Evolutionary conservation across 1,140 invertebrate genomes (phyloP).

Genomic region (Carposina sasakii): DNA sequence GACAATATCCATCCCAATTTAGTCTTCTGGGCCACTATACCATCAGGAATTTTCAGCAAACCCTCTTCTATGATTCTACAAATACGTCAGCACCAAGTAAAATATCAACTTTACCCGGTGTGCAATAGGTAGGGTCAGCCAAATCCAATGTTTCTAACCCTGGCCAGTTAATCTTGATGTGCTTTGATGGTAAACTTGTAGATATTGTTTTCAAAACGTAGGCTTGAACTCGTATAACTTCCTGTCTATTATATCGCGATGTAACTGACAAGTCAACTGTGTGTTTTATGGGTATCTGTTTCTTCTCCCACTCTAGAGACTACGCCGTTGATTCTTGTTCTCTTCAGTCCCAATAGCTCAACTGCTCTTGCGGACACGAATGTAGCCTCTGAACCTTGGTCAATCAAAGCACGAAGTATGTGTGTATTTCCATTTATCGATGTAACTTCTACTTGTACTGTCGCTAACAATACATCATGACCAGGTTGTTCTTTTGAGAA

Average conservation of each 20-base stretch:
- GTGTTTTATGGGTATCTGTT: conserved; percentile 17
- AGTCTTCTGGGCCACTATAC: conserved; percentile 27
- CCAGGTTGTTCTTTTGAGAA: conserved; percentile 18
- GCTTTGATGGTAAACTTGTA: conserved; percentile 20
- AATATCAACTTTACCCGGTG: conserved; percentile 23
- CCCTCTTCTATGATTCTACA: conserved; percentile 28
- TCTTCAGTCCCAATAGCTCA: conserved; percentile 20
- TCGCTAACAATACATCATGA: conserved; percentile 24
- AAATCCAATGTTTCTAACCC: conserved; percentile 17
- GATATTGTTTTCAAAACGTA: conserved; percentile 24
- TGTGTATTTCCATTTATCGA: conserved; percentile 16
- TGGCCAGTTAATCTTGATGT: conserved; percentile 15
- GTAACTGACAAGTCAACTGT: not conserved
- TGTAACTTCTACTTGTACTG: conserved; percentile 21
- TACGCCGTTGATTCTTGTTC: conserved; percentile 20
- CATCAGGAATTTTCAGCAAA: conserved; percentile 16
- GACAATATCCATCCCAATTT: conserved; percentile 28
- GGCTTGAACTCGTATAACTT: conserved; percentile 17
- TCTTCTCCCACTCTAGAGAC: conserved; percentile 27
- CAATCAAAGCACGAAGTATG: conserved; percentile 22
- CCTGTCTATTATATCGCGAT: not conserved
- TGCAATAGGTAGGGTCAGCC: conserved; percentile 22
- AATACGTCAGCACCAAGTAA: conserved; percentile 25
- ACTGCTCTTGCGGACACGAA: conserved; percentile 24
- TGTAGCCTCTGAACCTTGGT: conserved; percentile 9